These are phyloP conservation scores for Eriocheir sinensis DNA, from an alignment of 1,140 invertebrate genomes.

Conservation along the genomic window DNA sequence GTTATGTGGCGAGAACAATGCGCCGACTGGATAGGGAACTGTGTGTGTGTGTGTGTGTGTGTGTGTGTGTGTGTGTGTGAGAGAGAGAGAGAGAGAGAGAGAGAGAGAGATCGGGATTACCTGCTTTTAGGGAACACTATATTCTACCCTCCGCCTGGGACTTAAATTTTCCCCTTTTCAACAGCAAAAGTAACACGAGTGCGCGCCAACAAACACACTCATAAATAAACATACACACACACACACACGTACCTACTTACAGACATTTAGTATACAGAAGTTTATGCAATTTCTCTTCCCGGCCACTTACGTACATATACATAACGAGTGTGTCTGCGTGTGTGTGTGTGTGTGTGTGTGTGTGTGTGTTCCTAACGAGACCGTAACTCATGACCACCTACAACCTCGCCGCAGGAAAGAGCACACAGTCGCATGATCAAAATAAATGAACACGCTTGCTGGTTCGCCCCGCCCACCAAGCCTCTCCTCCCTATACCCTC, in stretches of 20 bases:
- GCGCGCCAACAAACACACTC: neutral
- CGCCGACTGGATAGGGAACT: too few relatives aligned
- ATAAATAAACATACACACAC: slow-evolving; percentile 26
- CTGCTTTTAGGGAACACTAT: neutral
- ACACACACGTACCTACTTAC: too few relatives aligned
- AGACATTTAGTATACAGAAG: slow-evolving; percentile 1
- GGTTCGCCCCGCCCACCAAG: neutral
- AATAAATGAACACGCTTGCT: neutral
- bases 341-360: slow-evolving; percentile 50
- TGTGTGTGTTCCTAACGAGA: neutral
- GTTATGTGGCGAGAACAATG: neutral
- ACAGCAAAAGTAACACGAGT: neutral
- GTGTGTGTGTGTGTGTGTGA: too few relatives aligned
- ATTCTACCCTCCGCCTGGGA: neutral
- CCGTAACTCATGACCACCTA: neutral
- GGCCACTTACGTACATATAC: slow-evolving; percentile 1
- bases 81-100: neutral
- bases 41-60: too few relatives aligned
- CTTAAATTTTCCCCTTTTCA: neutral
- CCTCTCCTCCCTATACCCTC: too few relatives aligned
- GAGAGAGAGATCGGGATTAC: neutral
- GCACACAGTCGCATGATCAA: slow-evolving; percentile 8
- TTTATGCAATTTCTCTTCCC: neutral
- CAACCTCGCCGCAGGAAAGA: neutral
- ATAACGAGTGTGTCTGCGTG: slow-evolving; percentile 1